Conservation (phyloP, 2,113 vertebrate species). For the Eonycteris spelaea region DNA sequence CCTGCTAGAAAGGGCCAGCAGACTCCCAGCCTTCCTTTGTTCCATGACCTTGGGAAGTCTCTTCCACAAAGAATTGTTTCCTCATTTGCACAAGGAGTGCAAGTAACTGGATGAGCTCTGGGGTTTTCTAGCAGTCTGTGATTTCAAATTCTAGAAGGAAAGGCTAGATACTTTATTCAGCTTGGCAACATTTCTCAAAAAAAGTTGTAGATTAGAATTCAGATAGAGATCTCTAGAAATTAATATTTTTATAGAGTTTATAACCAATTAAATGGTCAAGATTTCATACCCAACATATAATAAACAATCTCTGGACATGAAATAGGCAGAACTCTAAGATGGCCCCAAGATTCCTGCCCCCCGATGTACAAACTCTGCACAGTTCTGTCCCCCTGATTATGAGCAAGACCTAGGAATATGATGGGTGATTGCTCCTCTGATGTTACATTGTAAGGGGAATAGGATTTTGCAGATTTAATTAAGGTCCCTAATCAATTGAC, state of each 20-base stretch:
- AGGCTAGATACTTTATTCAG: not conserved
- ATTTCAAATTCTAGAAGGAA: not conserved
- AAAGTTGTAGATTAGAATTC: not conserved
- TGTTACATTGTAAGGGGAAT: not conserved
- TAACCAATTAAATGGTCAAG: constrained; percentile 13
- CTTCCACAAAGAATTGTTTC: not conserved
- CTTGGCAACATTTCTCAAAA: not conserved
- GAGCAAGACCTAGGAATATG: not conserved
- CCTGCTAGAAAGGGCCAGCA: not conserved
- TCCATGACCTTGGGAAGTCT: not conserved
- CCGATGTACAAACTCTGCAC: not conserved
- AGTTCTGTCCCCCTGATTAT: not conserved
- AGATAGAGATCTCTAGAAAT: not conserved
- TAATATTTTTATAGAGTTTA: not conserved
- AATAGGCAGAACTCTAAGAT: not conserved
- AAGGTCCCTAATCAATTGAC: not conserved
- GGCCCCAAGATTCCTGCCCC: not conserved
- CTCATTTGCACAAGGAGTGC: not conserved
- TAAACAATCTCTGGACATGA: not conserved
- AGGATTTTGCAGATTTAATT: not conserved
- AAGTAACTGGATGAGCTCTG: not conserved
- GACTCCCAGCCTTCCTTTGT: not conserved
- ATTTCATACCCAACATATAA: not conserved
- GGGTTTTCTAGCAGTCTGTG: not conserved
- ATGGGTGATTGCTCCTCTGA: not conserved